Percentiles rank a stretch among this genome's conserved stretches.
Evolutionary conservation across 2,888 invertebrate genomes (phyloP).

Genomic region (Bhutanitis thaidina): DNA sequence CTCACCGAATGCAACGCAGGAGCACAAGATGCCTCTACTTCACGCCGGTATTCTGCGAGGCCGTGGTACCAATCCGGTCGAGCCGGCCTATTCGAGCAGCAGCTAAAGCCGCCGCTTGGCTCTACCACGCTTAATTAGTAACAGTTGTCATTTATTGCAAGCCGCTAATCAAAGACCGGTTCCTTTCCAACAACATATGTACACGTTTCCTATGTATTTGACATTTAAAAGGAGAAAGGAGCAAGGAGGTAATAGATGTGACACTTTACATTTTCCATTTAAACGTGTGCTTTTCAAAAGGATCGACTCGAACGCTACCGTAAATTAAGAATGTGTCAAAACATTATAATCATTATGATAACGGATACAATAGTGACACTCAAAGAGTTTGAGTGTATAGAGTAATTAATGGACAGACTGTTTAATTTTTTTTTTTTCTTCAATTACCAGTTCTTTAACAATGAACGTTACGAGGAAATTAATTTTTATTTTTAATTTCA

Average conservation of each 20-base stretch:
- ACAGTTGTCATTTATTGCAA: too few species aligned
- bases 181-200: neutral
- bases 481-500: too few species aligned
- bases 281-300: neutral
- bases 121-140: too few species aligned
- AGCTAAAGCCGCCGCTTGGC: too few species aligned
- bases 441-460: too few species aligned
- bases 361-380: conserved; percentile 11
- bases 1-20: too few species aligned
- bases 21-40: too few species aligned
- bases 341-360: conserved; percentile 14
- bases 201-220: neutral
- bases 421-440: neutral
- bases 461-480: too few species aligned
- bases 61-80: too few species aligned
- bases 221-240: conserved; percentile 1
- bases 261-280: neutral
- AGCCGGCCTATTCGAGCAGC: too few species aligned
- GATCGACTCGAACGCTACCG: conserved; percentile 6
- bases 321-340: conserved; percentile 15
- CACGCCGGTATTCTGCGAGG: too few species aligned
- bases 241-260: neutral
- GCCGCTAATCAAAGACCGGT: neutral
- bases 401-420: neutral
- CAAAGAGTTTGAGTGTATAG: conserved; percentile 2